Base-by-base conservation (phyloP, 2,888 invertebrate species). In the Sminthurinus aureus region DNA sequence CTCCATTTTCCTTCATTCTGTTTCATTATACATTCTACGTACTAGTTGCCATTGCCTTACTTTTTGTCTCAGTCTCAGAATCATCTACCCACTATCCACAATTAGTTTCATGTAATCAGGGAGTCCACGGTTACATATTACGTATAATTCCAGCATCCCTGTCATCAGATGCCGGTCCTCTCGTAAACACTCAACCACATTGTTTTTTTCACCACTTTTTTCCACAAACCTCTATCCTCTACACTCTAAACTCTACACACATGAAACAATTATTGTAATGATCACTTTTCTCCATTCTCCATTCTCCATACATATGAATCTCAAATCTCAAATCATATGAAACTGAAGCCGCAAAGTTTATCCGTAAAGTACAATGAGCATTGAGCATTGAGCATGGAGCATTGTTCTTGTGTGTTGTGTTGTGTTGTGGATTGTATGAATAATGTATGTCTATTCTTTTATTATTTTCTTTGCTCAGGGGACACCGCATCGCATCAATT, bases 261-360 rank as follows among this genome's bases (percentile, higher is more conserved):
- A 58, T 51, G 50, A 73, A 81, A 81, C 69, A 81, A 81, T 81
- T 81, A 81, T 81, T 81, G 73, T 81, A 81, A 81, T 81, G 80
- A 81, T 73, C 80, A 73, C 52, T 26, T n/a, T 22, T 18, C 38
- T 38, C 9, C 13, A 58, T 18, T 66, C 66, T 66, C 20, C 15
- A 79, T 67, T 79, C 6, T 38, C 38, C 1, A 38, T 51, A 20
- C 18, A 52, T 81, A 81, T 73, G 24, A 81, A 81, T n/a, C n/a
- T 58, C 13, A 58, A 79, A 79, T 79, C 6, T 38, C 38, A 38
- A 38, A 69, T 50, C 18, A 52, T 81, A 81, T 73, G 24, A 81
- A 81, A 81, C 52, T 81, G 73, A 51, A 20, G 58, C 80, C 51
- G 24, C 73, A 71, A 38, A 58, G 38, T 73, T 71, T 71, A 58